Conservation (phyloP, 2,797 vertebrate genomes). For the Phataginus tricuspis region DNA sequence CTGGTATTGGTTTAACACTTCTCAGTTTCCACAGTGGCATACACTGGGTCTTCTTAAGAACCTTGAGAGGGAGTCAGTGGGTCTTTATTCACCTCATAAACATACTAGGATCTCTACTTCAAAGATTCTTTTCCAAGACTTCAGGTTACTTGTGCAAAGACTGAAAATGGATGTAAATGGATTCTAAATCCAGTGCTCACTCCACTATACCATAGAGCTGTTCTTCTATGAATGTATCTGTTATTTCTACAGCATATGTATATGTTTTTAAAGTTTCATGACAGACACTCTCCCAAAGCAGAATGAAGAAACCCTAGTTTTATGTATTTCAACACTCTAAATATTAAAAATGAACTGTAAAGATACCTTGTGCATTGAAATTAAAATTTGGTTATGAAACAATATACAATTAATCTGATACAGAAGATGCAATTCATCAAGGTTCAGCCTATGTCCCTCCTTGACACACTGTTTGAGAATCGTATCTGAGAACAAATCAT, state of each 20-base stretch:
- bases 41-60: background rate
- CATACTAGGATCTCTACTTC: background rate
- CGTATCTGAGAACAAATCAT: background rate
- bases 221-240: background rate
- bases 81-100: background rate
- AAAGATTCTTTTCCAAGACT: background rate
- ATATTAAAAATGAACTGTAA: conserved; percentile 48
- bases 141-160: background rate
- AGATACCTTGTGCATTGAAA: background rate
- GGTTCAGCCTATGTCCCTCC: background rate
- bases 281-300: conserved; percentile 18
- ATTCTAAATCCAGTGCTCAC: background rate
- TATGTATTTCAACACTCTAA: conserved; percentile 64
- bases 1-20: background rate
- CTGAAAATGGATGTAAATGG: background rate
- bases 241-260: background rate
- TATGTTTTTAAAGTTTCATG: background rate
- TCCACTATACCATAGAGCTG: background rate
- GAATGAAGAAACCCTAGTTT: conserved; percentile 47
- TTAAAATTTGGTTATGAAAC: background rate
- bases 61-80: background rate
- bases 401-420: background rate
- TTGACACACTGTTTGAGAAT: background rate
- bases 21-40: background rate
- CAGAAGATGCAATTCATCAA: background rate